These are phyloP conservation scores for Mythimna loreyi DNA, from an alignment of 2,888 invertebrate genomes.

Conservation along the genomic window DNA sequence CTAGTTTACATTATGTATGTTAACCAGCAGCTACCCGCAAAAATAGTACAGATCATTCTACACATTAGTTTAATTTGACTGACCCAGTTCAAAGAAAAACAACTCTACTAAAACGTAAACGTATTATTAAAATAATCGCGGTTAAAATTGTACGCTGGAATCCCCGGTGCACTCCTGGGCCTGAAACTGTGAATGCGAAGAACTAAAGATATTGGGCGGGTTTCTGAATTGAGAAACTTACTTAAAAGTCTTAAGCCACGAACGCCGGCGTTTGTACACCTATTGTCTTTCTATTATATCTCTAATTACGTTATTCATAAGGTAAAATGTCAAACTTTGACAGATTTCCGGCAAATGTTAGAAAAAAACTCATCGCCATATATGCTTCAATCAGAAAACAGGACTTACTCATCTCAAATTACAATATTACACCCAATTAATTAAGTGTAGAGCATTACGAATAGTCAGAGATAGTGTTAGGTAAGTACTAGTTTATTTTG, in stretches of 20 bases:
- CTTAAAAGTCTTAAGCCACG: no score
- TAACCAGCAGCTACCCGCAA: not conserved
- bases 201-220: not conserved
- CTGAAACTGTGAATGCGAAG: constrained; percentile 12
- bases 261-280: no score
- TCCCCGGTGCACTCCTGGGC: not conserved
- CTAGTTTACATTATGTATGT: no score
- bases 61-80: constrained; percentile 9
- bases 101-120: not conserved
- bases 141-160: constrained; percentile 7
- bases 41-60: not conserved
- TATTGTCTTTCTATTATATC: no score
- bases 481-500: no score
- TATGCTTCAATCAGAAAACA: no score
- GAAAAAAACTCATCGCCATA: no score
- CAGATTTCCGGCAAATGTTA: no score
- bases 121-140: constrained; percentile 10
- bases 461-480: no score
- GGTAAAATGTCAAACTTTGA: no score
- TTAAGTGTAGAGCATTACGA: not conserved
- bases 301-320: no score
- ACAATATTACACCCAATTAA: constrained; percentile 3
- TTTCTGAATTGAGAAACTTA: no score
- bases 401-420: not conserved
- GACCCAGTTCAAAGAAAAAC: constrained; percentile 20